Conservation (phyloP, 1,140 invertebrate species). For the Hycleus cichorii region DNA sequence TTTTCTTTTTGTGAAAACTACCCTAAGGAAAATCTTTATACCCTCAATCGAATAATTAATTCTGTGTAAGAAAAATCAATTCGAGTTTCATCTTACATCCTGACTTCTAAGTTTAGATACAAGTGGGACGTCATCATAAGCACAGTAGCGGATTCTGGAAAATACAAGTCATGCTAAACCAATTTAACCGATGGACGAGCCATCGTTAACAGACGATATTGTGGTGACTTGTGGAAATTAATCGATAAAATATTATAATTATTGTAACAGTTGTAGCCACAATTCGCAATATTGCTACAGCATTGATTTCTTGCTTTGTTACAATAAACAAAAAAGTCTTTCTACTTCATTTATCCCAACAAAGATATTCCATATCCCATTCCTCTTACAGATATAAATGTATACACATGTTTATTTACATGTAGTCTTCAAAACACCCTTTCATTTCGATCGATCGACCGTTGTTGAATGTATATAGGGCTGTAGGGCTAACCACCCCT, state of each 20-base stretch:
- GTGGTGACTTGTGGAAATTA: conserved; percentile 39
- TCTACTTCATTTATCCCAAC: too few relatives aligned
- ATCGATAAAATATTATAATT: conserved; percentile 42
- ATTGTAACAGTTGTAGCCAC: conserved; percentile 35
- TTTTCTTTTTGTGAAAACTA: not conserved
- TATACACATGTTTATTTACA: too few relatives aligned
- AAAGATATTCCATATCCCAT: too few relatives aligned
- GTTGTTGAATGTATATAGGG: too few relatives aligned
- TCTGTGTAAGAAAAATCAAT: conserved; percentile 5
- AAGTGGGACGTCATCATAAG: conserved; percentile 41
- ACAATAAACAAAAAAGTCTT: too few relatives aligned
- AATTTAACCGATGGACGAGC: conserved; percentile 37
- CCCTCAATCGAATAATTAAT: conserved; percentile 10
- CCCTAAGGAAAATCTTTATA: not conserved
- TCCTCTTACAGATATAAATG: too few relatives aligned
- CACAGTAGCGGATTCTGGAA: conserved; percentile 35
- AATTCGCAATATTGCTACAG: conserved; percentile 8
- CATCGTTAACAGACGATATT: conserved; percentile 40
- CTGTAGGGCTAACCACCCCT: too few relatives aligned
- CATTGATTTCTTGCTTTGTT: too few relatives aligned
- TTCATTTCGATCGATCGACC: too few relatives aligned
- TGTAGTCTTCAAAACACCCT: too few relatives aligned
- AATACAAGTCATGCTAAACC: conserved; percentile 39
- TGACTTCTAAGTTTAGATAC: conserved; percentile 6
- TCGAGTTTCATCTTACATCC: not conserved